These are phyloP conservation scores for Atta texana DNA, from an alignment of 1,140 invertebrate species.

Conservation along the genomic window DNA sequence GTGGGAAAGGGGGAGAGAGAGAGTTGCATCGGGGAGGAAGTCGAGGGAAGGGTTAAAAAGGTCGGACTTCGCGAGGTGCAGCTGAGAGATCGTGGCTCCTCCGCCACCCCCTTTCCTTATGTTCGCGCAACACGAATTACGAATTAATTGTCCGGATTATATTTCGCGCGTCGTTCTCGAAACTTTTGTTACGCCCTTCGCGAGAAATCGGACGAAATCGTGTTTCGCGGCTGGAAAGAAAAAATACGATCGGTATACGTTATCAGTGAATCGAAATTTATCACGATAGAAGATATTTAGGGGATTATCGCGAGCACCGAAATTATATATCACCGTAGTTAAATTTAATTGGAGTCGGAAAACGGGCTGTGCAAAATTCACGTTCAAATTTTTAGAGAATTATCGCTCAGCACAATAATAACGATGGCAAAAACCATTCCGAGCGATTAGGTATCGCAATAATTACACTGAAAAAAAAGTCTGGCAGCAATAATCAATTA, in stretches of 20 bases:
- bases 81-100: constrained; percentile 26
- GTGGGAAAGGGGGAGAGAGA: neutral
- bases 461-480: neutral
- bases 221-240: neutral
- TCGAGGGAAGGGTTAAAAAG: constrained; percentile 49
- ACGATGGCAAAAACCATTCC: neutral
- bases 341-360: constrained; percentile 8
- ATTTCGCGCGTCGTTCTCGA: neutral
- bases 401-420: neutral
- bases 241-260: neutral
- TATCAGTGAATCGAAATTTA: neutral
- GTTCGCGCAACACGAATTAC: neutral
- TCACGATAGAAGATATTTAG: neutral
- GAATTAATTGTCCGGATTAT: constrained; percentile 43
- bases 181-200: neutral
- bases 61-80: constrained; percentile 39
- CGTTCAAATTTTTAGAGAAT: neutral
- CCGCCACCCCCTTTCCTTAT: neutral
- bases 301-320: constrained; percentile 8
- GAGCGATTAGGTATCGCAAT: neutral
- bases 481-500: too few relatives aligned
- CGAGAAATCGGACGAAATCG: neutral
- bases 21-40: neutral
- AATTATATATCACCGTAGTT: neutral
- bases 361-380: neutral